Evolutionary conservation across 2,888 invertebrate species (phyloP).

Genomic region (Eupeodes luniger): DNA sequence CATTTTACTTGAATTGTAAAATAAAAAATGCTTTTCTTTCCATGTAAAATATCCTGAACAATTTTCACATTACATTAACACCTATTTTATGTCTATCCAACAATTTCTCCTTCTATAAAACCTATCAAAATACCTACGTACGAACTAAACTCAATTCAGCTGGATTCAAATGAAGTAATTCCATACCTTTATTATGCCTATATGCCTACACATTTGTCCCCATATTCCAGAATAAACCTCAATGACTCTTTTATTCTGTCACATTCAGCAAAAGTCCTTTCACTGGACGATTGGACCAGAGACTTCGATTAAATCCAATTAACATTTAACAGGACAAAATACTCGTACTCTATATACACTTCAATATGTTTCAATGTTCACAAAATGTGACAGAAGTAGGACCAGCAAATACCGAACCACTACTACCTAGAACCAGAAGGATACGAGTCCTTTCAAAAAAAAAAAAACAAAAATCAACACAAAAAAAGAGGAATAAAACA

Average conservation of each 20-base stretch:
- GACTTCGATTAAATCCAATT: constrained; percentile 65
- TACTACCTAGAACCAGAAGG: no score
- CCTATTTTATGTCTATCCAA: no score
- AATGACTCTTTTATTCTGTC: constrained; percentile 35
- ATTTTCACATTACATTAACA: no score
- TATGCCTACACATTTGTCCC: no score
- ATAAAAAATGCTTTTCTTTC: no score
- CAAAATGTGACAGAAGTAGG: constrained; percentile 15
- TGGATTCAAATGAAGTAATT: neutral
- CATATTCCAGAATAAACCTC: neutral
- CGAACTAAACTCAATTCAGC: no score
- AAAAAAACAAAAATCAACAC: neutral
- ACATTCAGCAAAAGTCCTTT: constrained; percentile 17
- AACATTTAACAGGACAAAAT: constrained; percentile 53
- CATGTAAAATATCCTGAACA: no score
- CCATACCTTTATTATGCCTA: no score
- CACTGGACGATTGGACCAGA: neutral
- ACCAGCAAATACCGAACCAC: neutral
- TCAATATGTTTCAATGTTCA: constrained; percentile 37
- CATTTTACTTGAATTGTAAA: no score
- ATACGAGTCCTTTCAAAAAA: no score
- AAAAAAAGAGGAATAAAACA: constrained; percentile 3
- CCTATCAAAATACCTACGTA: no score
- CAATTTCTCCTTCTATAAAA: no score
- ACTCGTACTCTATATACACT: constrained; percentile 16